Evolutionary conservation across 2,888 invertebrate species (phyloP), one percentile per base, ranked within the genome.

Genomic region (Cheilosia urbana): DNA sequence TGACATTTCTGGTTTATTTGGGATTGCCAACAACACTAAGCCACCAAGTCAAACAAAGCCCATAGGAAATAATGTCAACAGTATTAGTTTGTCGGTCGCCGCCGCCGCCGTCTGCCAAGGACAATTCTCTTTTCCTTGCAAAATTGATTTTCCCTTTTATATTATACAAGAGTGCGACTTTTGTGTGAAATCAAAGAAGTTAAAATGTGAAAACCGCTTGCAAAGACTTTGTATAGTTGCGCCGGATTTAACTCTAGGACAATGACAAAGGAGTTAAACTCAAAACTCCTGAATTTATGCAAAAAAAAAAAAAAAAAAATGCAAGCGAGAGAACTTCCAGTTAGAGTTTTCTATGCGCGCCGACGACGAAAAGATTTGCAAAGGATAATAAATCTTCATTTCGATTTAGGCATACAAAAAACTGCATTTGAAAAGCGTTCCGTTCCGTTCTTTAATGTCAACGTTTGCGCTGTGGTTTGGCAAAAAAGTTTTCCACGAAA

Each of bases 371-470:
- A 82, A 76, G 76, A 76, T 82, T 71, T 76, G 58, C 65, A 19
- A 58, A 11, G 60, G 77, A 77, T 72, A 66, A 82, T 82, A 82
- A 82, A 82, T 82, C 71, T 72, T 71, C 47, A 77, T 82, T 82
- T 82, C 53, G 42, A 69, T 69, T 81, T 57, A 30, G 21, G 49
- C 49, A 47, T 47, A 53, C 27, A 69, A 47, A 76, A 75, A 71
- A 63, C 37, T 76, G 69, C 63, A 71, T 24, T 69, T 55, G 5
- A 49, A 66, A 49, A 73, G 42, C n/a, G 15, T 45, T 73, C 11
- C 55, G 73, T 68, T 37, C 24, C 71, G 6, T 47, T 47, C 17
- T 69, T 21, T 11, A 40, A n/a, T 1, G 37, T 27, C 11, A 42
- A 27, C 53, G 40, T 40, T 51, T 17, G n/a, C 51, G 4, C 9